Conservation (phyloP, 2,888 invertebrate species). For the Petrolisthes cinctipes region DNA sequence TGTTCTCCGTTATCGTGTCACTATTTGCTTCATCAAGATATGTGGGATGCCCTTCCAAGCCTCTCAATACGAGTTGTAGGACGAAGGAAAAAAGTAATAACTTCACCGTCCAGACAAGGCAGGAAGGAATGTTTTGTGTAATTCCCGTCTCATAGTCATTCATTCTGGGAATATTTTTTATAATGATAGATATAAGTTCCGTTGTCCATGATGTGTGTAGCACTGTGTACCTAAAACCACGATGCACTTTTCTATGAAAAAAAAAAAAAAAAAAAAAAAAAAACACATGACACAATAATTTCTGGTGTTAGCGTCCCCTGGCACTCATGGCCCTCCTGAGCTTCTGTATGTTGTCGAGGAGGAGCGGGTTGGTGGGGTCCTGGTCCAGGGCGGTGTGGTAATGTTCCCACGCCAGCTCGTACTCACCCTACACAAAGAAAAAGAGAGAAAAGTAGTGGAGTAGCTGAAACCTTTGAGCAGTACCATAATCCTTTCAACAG, state of each 20-base stretch:
- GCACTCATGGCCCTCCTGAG: conserved; percentile 49
- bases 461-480: too few species aligned
- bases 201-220: neutral
- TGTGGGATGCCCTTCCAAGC: too few species aligned
- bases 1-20: too few species aligned
- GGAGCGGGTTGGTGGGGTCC: conserved; percentile 66
- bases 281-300: too few species aligned
- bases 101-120: too few species aligned
- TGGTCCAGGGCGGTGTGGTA: conserved; percentile 66
- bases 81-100: too few species aligned
- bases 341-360: conserved; percentile 66
- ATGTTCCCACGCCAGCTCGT: conserved; percentile 66
- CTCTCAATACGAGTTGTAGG: too few species aligned
- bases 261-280: too few species aligned
- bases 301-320: conserved; percentile 13
- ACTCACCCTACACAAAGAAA: conserved; percentile 53
- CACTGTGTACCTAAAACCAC: neutral
- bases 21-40: too few species aligned
- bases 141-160: neutral
- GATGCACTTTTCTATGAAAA: neutral
- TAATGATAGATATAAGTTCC: neutral
- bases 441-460: too few species aligned
- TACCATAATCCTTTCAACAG: too few species aligned
- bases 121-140: too few species aligned
- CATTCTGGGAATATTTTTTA: neutral